phyloP scores from a whole-genome alignment of 2,113 vertebrate genomes.

The Podarcis raffonei region DNA sequence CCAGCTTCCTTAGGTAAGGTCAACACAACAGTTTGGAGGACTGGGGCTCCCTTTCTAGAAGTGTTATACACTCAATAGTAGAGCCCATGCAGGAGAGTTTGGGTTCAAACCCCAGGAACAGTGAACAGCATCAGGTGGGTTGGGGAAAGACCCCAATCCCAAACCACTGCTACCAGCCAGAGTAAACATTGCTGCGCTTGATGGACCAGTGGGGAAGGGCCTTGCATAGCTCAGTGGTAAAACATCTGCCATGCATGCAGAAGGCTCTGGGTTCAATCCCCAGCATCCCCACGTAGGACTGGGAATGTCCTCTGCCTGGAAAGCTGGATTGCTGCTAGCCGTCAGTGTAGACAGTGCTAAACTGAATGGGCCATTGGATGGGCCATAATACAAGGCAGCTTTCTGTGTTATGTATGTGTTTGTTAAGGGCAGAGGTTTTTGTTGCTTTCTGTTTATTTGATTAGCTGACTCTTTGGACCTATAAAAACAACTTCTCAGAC shows the following conservation, averaged over 20 bases:
- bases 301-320: no score
- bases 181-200: neutral
- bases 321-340: no score
- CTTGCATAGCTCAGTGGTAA: neutral
- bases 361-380: neutral
- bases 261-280: no score
- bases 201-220: neutral
- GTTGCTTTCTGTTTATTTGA: neutral
- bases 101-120: neutral
- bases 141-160: no score
- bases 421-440: neutral
- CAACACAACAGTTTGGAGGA: constrained; percentile 5
- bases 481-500: no score
- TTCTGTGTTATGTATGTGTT: neutral
- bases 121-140: neutral
- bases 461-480: neutral
- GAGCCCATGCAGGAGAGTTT: neutral
- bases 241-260: no score
- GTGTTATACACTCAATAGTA: neutral
- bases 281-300: no score
- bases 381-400: neutral
- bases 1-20: neutral
- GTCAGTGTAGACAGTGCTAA: neutral
- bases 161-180: neutral
- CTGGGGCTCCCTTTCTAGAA: neutral